Base-by-base conservation (phyloP, 2,113 vertebrate genomes). In the Hemichromis elongatus region DNA sequence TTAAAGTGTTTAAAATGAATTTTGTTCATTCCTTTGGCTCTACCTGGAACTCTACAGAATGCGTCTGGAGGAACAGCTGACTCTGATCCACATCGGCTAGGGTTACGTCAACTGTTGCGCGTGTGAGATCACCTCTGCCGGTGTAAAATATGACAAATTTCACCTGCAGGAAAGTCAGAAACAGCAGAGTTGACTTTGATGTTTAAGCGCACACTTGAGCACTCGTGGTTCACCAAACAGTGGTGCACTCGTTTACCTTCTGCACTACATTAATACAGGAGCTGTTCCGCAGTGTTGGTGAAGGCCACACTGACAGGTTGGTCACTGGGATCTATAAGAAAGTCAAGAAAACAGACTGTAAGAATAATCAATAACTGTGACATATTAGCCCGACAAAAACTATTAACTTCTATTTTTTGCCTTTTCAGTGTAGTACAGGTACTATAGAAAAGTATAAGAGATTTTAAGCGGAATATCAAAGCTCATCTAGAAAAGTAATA, bases 251-350 rank as follows among this genome's bases (percentile, higher is more conserved):
- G 21, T 54, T 93, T 28, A 96, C 96, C 87, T 92, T 86, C 63
- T 93, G 86, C 13, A 95, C 95, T 55, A 95, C 93, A 21, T 96
- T 95, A 33, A 93, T 10, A 87, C 96, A 97, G 37, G 83, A 89
- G 79, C 89, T 79, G 45, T 94, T 95, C 26, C 45, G 78, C 77
- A 86, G 45, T 3, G 26, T 85, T 18, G 96, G 95, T 70, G 84
- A 83, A 12, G 94, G 90, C 94, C 93, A 96, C 2, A 92, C 84
- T 70, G 86, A 82, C 55, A 68, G 56, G 16, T 73, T 2, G 92
- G 90, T 66, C 4, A 96, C 53, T 21, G 94, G 88, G 57, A 96
- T 89, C 96, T 96, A 77, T 79, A 90, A 91, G 13, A 84, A 37
- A 77, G 37, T 68, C n/a, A 19, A 33, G 56, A 26, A 11, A 77